These are phyloP conservation scores for Lasioglossum leucozonium DNA, from an alignment of 2,888 invertebrate species.

Conservation along the genomic window DNA sequence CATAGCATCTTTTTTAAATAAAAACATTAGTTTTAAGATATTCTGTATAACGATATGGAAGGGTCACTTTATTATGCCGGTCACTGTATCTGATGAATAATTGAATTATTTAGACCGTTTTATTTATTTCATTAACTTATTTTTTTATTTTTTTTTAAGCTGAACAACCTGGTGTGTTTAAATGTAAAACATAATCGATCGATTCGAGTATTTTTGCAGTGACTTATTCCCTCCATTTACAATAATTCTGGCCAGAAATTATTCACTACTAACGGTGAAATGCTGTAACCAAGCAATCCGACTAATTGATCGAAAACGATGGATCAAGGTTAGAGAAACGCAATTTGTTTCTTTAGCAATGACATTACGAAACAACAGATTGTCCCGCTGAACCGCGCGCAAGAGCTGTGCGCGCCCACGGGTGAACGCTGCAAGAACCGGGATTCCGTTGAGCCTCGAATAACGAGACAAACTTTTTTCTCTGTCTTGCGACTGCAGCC, in stretches of 20 bases:
- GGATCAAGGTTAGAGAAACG: conserved; percentile 16
- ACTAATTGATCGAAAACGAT: conserved; percentile 17
- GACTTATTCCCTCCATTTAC: not conserved
- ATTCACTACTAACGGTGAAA: not conserved
- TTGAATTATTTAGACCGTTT: not conserved
- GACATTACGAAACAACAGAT: conserved; percentile 59
- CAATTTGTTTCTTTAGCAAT: conserved; percentile 27
- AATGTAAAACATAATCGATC: not conserved
- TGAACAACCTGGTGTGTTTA: too few species aligned
- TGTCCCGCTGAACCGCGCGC: conserved; percentile 57
- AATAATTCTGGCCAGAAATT: not conserved
- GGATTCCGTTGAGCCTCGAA: conserved; percentile 73
- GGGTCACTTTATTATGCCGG: too few species aligned
- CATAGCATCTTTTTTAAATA: too few species aligned
- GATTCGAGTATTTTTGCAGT: not conserved
- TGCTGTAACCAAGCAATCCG: not conserved
- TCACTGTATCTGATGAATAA: too few species aligned
- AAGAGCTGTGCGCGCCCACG: conserved; percentile 37
- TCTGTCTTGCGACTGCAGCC: conserved; percentile 18
- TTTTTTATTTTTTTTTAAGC: too few species aligned
- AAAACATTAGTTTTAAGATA: too few species aligned
- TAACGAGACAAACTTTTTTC: conserved; percentile 73
- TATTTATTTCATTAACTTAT: too few species aligned
- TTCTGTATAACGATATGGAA: too few species aligned
- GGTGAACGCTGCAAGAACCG: conserved; percentile 56